Evolutionary conservation across 2,888 invertebrate species (phyloP).

Genomic region (Limnephilus lunatus): DNA sequence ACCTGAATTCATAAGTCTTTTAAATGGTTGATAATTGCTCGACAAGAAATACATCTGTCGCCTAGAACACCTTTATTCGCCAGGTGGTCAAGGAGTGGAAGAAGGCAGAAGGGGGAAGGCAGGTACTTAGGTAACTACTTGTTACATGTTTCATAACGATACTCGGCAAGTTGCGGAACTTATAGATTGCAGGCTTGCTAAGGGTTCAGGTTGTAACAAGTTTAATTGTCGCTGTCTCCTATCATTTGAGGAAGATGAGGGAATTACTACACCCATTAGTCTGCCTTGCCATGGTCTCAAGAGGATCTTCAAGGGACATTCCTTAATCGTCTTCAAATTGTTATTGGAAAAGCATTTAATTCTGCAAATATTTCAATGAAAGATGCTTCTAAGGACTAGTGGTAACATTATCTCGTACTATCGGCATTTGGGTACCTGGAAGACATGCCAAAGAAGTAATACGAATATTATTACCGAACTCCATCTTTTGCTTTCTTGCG

Average conservation of each 20-base stretch:
- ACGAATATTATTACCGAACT: too few species aligned
- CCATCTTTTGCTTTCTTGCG: too few species aligned
- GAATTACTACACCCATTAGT: not conserved
- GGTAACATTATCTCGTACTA: too few species aligned
- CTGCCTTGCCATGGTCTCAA: not conserved
- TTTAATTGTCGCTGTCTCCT: not conserved
- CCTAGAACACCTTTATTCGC: not conserved
- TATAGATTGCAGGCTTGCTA: not conserved
- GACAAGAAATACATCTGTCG: constrained; percentile 41
- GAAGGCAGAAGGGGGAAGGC: not conserved
- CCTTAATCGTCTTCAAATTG: too few species aligned
- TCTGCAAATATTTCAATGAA: not conserved
- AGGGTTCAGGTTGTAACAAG: not conserved
- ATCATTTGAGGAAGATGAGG: not conserved
- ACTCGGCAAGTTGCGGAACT: not conserved
- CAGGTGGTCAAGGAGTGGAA: not conserved
- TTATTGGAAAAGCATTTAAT: not conserved
- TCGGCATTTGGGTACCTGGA: too few species aligned
- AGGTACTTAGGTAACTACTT: not conserved
- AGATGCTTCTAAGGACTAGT: not conserved
- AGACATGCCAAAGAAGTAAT: too few species aligned
- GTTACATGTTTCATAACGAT: not conserved
- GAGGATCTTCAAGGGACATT: not conserved
- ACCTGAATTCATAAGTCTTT: constrained; percentile 12
- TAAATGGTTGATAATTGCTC: constrained; percentile 2